Evolutionary conservation across 2,888 invertebrate genomes (phyloP), one percentile per base, ranked within the genome.

Genomic region (Anaspis maculata): DNA sequence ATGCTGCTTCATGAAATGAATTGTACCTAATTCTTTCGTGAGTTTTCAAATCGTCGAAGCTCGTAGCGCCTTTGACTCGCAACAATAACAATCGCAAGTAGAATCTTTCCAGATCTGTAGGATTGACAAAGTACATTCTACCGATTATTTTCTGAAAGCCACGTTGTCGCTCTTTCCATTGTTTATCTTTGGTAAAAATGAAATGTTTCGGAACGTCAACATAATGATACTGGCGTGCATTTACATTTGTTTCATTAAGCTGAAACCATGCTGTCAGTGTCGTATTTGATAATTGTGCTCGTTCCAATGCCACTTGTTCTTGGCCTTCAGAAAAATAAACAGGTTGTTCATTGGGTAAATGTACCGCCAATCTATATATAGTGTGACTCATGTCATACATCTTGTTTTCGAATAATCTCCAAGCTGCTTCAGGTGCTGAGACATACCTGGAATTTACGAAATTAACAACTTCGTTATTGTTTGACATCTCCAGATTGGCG

Each of bases 1-100:
- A 15, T 22, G 35, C 31, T 29, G 35, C 35, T 14, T 15, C 16
- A 15, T 34, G 9, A 29, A 25, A 39, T 3, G 32, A 35, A 1
- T 22, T 4, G 25, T 32, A 15, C 2, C 11, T 24, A n/a, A 13
- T 16, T 1, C 35, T 30, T 22, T 39, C 13, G 11, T 35, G 32
- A 13, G 15, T 31, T 10, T 15, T 13, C n/a, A 35, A 5, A 28
- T 35, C 30, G 13, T 27, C 7, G 12, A 13, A 26, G 10, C 5
- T 13, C 14, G 3, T 10, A 5, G 13, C 27, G 3, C 27, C 27
- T 11, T 13, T 26, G 9, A 11, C 13, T 13, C 13, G 27, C 10
- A 13, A 13, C 2, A 26, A 13, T 3, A 26, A 11, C 6, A 26
- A 5, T 26, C 27, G 13, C n/a, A 26, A 26, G 14, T 26, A 26